Evolutionary conservation across 92 coral and sea anemone genomes (phyloP), one percentile per base, ranked within the genome.

Genomic region (Epizoanthus rinbou): DNA sequence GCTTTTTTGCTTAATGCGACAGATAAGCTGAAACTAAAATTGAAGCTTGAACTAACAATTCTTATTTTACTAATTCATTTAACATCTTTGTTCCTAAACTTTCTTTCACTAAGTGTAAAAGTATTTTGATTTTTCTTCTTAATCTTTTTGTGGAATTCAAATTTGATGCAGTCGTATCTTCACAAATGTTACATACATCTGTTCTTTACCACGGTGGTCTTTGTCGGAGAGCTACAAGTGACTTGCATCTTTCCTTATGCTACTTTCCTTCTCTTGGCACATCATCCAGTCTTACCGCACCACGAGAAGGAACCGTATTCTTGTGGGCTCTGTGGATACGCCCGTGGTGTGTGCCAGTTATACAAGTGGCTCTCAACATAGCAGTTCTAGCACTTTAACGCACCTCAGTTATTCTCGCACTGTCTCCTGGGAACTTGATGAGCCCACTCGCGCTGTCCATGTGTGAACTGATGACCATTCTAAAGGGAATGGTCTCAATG

Each of bases 231-330:
- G 45, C 0, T 11, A 31, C 39, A 69, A 11, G 24, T 35, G 18
- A 6, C 58, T 71, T 18, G 18, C 57, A 10, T 45, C 57, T 23
- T 73, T 52, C 21, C 79, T 78, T 69, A 78, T 57, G 17, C 24
- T 37, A 8, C 62, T 78, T 78, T 75, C 80, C 82, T 28, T 59
- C 41, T 78, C 71, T 78, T 62, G 82, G 70, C 71, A 62, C 82
- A 65, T 62, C 82, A 78, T 54, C 71, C 41, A 78, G 82, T 78
- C 57, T 78, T 78, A 5, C 82, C 82, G 71, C 82, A 60, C 70
- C 82, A 39, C 35, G 21, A 62, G 71, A 62, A 62, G 82, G 70
- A 43, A 78, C 82, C 82, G 64, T 62, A 22, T 78, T 78, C 71
- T 78, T 60, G 82, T 78, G 71, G 82, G 82, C 82, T 57, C 70